Evolutionary conservation across 2,888 invertebrate genomes (phyloP).

Genomic region (Rhopalosiphum nymphaeae): DNA sequence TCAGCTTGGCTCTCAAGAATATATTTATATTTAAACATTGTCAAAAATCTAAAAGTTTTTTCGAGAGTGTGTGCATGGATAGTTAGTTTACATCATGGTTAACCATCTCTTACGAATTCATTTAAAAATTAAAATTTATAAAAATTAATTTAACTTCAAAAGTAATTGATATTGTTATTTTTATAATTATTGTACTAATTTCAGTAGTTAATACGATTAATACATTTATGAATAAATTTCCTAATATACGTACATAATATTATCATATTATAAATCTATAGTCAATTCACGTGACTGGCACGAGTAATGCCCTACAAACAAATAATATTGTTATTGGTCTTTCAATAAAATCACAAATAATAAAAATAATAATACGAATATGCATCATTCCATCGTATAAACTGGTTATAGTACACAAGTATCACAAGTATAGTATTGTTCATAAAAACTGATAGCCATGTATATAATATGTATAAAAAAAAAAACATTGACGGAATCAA

Average conservation of each 20-base stretch:
- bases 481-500: background rate
- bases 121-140: background rate
- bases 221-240: background rate
- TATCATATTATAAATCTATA: background rate
- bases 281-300: background rate
- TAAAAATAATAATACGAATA: background rate
- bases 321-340: background rate
- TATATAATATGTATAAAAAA: background rate
- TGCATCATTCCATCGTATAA: background rate
- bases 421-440: background rate
- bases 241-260: background rate
- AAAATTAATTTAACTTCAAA: background rate
- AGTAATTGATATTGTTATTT: background rate
- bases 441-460: background rate
- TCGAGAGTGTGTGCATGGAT: background rate
- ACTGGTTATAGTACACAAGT: background rate
- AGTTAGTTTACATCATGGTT: background rate
- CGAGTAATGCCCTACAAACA: background rate
- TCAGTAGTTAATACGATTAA: background rate
- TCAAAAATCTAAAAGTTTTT: background rate
- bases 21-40: background rate
- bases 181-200: background rate
- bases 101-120: background rate
- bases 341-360: background rate
- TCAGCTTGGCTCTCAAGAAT: background rate